These are phyloP conservation scores for Eupristina koningsbergeri DNA, from an alignment of 1,140 invertebrate species.

Conservation along the genomic window DNA sequence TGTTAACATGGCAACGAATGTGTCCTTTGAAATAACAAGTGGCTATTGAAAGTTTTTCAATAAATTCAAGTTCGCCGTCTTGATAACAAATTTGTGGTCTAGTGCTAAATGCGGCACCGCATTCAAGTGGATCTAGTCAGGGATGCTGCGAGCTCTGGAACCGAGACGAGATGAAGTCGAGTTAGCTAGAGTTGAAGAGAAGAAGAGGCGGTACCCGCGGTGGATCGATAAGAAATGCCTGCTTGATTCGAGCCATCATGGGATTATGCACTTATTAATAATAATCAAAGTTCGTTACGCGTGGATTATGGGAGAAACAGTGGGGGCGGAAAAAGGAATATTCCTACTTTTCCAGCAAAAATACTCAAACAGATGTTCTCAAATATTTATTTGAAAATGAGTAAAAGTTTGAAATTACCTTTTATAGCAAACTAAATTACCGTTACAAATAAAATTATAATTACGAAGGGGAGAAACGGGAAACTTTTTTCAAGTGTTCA, in stretches of 20 bases:
- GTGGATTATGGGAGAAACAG: slow-evolving; percentile 7
- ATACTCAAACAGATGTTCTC: slow-evolving; percentile 13
- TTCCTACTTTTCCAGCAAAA: slow-evolving; percentile 1
- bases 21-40: neutral
- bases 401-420: neutral
- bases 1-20: neutral
- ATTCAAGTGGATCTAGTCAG: slow-evolving; percentile 35
- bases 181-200: slow-evolving; percentile 43
- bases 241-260: slow-evolving; percentile 10
- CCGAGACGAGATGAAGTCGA: slow-evolving; percentile 13
- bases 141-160: neutral
- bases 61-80: slow-evolving; percentile 44
- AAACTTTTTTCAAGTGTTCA: neutral
- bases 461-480: neutral
- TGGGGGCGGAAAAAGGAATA: neutral
- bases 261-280: slow-evolving; percentile 50
- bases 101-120: slow-evolving; percentile 14
- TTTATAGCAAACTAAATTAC: neutral
- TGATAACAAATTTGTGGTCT: slow-evolving; percentile 41
- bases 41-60: slow-evolving; percentile 46
- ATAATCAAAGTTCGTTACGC: slow-evolving; percentile 43
- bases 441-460: neutral
- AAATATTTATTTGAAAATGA: slow-evolving; percentile 24
- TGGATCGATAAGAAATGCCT: slow-evolving; percentile 49
- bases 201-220: neutral